Base-by-base conservation (phyloP, 2,888 invertebrate species). In the Morpho achilles region DNA sequence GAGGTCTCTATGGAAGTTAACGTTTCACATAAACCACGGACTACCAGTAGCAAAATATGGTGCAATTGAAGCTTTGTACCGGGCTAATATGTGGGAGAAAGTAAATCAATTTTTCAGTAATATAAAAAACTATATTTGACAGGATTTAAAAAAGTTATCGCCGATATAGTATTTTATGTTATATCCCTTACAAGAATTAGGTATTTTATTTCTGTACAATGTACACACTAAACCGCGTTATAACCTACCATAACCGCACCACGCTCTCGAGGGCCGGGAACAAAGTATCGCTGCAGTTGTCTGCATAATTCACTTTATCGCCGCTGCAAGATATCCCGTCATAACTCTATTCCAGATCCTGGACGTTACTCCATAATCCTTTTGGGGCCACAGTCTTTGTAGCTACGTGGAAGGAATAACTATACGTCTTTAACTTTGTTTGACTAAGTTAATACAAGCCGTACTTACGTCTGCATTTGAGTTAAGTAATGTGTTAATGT, bases 261-360 rank as follows among this genome's bases (percentile, higher is more conserved):
- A 23, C 41, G 45, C 57, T 56, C 63, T 61, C 58, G 59, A 63
- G 61, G 53, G 53, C 56, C 56, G 66, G 69, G 81, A 83, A 84
- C 85, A 87, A 86, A 84, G 83, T 86, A 87, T 86, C 79, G 80
- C 74, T 79, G 81, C 86, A 82, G 84, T 82, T 79, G 80, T 83
- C 81, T 87, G 86, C 87, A 88, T 88, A 87, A 87, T 87, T 86
- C 85, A 88, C 82, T 85, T 84, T 84, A 87, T 82, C 81, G 80
- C 82, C 73, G 68, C 64, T 66, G 74, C 72, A 73, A 74, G 73
- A 74, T 74, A 73, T 74, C 74, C 70, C 71, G 72, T 77, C 82
- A 82, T 84, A 80, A 82, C 77, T 82, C 76, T 68, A 71, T 68
- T 72, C 64, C 60, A 54, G 65, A 58, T 56, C 22, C 52, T 56